A percentile compares a stretch with the other conserved stretches of the same genome.
Evolutionary conservation across 2,113 vertebrate species (phyloP).

Genomic region (Craseonycteris thonglongyai): DNA sequence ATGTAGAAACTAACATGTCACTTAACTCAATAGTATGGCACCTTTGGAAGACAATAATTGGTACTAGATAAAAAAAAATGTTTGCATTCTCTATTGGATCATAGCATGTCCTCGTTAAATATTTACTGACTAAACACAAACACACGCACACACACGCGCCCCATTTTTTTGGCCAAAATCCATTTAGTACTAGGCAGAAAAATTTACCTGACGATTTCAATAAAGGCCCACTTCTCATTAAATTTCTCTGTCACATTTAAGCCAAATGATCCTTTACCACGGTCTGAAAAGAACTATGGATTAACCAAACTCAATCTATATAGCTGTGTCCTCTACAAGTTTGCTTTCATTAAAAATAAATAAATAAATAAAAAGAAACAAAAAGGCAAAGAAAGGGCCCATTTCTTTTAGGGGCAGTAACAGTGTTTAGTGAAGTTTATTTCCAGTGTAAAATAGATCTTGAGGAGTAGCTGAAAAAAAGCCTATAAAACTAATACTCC

Average conservation of each 20-base stretch:
- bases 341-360: not conserved
- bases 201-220: not conserved
- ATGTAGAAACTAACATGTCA: not conserved
- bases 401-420: not conserved
- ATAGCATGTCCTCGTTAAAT: not conserved
- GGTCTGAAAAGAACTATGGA: not conserved
- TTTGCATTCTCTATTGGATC: not conserved
- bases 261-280: not conserved
- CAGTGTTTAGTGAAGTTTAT: not conserved
- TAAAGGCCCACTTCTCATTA: not conserved
- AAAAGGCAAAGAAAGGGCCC: not conserved
- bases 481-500: not conserved
- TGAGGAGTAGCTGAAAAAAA: not conserved
- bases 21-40: not conserved
- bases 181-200: not conserved
- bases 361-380: not conserved
- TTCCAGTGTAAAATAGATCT: not conserved
- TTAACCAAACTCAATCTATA: not conserved
- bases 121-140: not conserved
- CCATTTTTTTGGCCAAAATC: not conserved
- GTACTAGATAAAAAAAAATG: not conserved
- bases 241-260: not conserved
- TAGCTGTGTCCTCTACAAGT: not conserved
- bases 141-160: not conserved
- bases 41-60: not conserved